Base-by-base conservation (phyloP, 2,888 invertebrate genomes). In the Trilocha varians region DNA sequence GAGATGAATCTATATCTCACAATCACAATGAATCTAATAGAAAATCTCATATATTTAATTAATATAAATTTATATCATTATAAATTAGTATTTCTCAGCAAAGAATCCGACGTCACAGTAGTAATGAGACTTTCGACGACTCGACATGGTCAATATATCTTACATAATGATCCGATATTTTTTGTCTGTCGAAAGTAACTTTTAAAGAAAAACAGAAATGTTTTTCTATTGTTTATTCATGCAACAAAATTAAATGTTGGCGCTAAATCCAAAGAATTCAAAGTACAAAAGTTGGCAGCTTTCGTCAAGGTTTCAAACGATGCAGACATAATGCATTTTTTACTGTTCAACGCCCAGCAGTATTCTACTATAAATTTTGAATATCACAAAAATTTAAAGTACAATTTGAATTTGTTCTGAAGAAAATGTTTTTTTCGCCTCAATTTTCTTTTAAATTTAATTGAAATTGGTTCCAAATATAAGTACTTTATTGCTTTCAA, bases 111-210 rank as follows among this genome's bases (percentile, higher is more conserved):
- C n/a, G n/a, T n/a, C n/a, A n/a, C n/a, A n/a, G n/a, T n/a, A n/a
- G n/a, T n/a, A n/a, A n/a, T n/a, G n/a, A n/a, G 15, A 16, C 36
- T 36, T 15, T 41, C 41, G 18, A 58, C 45, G 50, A 43, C 40
- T 50, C 50, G 59, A 62, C 59, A 60, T 52, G 59, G 51, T 47
- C 56, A 53, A 60, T 57, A 59, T 61, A 50, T 49, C 45, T 39
- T 52, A 50, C 57, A 56, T 62, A 57, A 65, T 65, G 60, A 46
- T 38, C 42, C 48, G 41, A 55, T 61, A 53, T 67, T 62, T 59
- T 49, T 32, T 42, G 40, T 41, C 49, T 51, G 49, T 42, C 41
- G 51, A 49, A 46, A 44, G 40, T 42, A 42, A 18, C 42, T 34
- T 45, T 49, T 49, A 49, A 43, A 33, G 41, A 44, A 48, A 33